Evolutionary conservation across 2,888 invertebrate species (phyloP).

Genomic region (Sympetrum striolatum): DNA sequence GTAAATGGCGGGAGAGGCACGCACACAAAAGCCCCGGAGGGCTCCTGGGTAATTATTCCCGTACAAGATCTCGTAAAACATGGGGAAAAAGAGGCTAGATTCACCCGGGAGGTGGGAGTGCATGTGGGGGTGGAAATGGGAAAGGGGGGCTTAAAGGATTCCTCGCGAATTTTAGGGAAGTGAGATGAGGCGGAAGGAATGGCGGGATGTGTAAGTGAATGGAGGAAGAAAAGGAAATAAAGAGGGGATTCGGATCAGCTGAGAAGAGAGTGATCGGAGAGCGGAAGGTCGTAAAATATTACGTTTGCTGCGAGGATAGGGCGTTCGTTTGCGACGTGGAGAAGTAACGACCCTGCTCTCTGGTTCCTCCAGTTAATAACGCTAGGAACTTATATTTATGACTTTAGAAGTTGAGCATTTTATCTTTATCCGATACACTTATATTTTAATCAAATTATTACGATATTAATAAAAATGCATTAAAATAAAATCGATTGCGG

Average conservation of each 20-base stretch:
- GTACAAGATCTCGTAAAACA: conserved; percentile 13
- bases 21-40: background rate
- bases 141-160: background rate
- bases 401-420: too few species aligned
- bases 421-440: too few species aligned
- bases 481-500: too few species aligned
- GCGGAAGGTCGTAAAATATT: background rate
- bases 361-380: too few species aligned
- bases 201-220: background rate
- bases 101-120: background rate
- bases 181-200: background rate
- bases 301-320: background rate
- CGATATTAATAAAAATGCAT: too few species aligned
- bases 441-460: too few species aligned
- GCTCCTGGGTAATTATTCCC: conserved; percentile 5
- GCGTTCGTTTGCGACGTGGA: background rate
- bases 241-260: background rate
- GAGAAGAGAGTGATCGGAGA: background rate
- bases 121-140: background rate
- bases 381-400: too few species aligned
- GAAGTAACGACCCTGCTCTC: too few species aligned
- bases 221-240: background rate
- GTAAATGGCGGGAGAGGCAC: background rate
- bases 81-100: background rate
- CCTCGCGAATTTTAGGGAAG: background rate